These are phyloP conservation scores for Epizoanthus stellaris DNA, from an alignment of 92 coral and sea anemone species.

Conservation along the genomic window DNA sequence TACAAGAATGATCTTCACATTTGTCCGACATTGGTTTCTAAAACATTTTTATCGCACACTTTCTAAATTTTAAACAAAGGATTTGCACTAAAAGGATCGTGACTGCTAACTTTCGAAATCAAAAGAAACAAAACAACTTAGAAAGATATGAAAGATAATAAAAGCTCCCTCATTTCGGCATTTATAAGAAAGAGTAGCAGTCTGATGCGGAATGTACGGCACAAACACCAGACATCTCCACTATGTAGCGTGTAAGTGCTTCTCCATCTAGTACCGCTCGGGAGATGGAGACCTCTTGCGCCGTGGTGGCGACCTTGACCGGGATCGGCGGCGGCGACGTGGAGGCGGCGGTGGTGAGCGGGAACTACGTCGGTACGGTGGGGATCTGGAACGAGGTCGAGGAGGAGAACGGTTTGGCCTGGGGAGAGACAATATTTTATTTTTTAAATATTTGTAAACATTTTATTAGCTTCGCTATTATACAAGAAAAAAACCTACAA, in stretches of 20 bases:
- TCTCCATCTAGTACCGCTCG: slow-evolving; percentile 21
- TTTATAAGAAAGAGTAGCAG: background rate
- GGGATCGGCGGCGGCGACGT: slow-evolving; percentile 76
- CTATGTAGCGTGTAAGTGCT: background rate
- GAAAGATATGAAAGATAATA: no score
- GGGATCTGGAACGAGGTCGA: slow-evolving; percentile 76
- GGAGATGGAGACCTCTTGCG: slow-evolving; percentile 89
- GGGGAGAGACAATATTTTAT: background rate
- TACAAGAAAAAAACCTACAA: no score
- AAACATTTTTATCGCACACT: no score
- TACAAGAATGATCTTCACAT: no score
- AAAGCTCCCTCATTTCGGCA: no score
- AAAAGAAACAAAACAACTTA: no score
- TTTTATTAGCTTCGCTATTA: no score
- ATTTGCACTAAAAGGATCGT: no score
- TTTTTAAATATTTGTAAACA: no score
- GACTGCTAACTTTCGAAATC: no score
- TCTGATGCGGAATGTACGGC: background rate
- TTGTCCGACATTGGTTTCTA: no score
- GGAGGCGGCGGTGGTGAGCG: slow-evolving; percentile 73
- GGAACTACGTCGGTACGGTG: slow-evolving; percentile 91
- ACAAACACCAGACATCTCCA: background rate
- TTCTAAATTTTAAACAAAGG: no score
- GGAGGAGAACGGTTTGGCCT: slow-evolving; percentile 44
- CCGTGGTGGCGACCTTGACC: slow-evolving; percentile 75